Percentiles rank a stretch among this genome's conserved stretches.
phyloP scores from a whole-genome alignment of 2,797 vertebrate genomes.

The Diceros bicornis region DNA sequence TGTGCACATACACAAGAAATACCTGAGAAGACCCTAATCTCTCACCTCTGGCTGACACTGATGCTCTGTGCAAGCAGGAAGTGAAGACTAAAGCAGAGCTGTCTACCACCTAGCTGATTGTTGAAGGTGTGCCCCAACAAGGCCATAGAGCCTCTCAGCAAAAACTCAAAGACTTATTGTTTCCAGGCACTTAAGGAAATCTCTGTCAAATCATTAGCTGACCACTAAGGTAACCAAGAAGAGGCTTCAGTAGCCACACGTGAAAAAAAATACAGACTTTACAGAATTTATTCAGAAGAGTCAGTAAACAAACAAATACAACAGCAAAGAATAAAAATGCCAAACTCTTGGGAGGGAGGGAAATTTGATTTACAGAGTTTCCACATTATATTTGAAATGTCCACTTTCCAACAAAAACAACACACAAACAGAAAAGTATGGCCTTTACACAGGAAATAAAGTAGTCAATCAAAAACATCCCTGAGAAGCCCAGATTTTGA shows the following conservation, averaged over 20 bases:
- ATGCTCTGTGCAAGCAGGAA: not conserved
- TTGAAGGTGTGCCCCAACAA: not conserved
- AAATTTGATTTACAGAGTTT: not conserved
- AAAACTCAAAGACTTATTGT: not conserved
- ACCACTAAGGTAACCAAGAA: not conserved
- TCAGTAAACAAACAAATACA: not conserved
- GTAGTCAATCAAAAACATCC: not conserved
- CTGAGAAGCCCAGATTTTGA: not conserved
- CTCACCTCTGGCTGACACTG: not conserved
- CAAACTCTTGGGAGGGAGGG: not conserved
- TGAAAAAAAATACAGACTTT: not conserved
- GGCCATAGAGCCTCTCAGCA: not conserved
- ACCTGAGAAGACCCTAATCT: not conserved
- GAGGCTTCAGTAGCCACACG: not conserved
- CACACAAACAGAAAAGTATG: not conserved
- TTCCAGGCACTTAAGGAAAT: not conserved
- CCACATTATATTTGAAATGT: not conserved
- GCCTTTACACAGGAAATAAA: not conserved
- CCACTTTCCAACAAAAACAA: conserved; percentile 6
- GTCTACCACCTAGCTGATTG: not conserved
- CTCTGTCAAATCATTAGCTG: not conserved
- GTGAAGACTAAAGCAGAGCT: not conserved
- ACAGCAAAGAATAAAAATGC: not conserved
- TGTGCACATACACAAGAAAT: not conserved
- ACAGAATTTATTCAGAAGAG: not conserved